phyloP scores from a whole-genome alignment of 2,888 invertebrate genomes.

The Drosophila vallismaia region DNA sequence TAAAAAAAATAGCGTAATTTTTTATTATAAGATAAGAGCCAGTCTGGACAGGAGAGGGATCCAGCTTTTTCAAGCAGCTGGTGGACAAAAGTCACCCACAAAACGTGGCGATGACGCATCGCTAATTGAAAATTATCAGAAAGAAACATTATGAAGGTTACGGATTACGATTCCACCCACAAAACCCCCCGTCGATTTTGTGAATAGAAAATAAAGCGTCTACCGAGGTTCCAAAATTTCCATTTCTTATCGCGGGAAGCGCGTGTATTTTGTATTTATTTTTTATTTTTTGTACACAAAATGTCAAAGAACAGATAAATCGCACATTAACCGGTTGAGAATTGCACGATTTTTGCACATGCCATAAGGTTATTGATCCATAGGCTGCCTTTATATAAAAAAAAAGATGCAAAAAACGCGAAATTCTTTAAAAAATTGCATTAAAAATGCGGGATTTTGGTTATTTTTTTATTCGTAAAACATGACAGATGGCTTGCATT shows the following conservation, averaged over 20 bases:
- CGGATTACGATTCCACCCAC: neutral
- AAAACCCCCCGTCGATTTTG: neutral
- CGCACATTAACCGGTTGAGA: constrained; percentile 66
- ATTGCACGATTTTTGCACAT: constrained; percentile 32
- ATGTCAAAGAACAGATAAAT: constrained; percentile 70
- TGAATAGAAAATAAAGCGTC: constrained; percentile 12
- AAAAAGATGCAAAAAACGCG: neutral
- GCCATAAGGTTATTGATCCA: constrained; percentile 30
- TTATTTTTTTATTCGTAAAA: neutral
- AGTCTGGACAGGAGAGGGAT: neutral
- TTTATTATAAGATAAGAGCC: constrained; percentile 41
- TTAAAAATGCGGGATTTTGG: neutral
- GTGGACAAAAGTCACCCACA: constrained; percentile 40
- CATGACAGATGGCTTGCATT: constrained; percentile 4
- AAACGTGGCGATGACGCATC: constrained; percentile 37
- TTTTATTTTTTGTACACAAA: constrained; percentile 1
- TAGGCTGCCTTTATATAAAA: neutral
- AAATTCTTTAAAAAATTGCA: neutral
- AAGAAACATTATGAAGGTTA: constrained; percentile 11
- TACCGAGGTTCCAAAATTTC: constrained; percentile 50
- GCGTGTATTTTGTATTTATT: constrained; percentile 33
- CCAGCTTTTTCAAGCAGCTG: constrained; percentile 12
- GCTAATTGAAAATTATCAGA: constrained; percentile 20
- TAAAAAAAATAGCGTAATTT: constrained; percentile 26
- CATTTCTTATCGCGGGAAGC: constrained; percentile 60